phyloP scores from a whole-genome alignment of 2,113 vertebrate genomes.

The Empidonax traillii region DNA sequence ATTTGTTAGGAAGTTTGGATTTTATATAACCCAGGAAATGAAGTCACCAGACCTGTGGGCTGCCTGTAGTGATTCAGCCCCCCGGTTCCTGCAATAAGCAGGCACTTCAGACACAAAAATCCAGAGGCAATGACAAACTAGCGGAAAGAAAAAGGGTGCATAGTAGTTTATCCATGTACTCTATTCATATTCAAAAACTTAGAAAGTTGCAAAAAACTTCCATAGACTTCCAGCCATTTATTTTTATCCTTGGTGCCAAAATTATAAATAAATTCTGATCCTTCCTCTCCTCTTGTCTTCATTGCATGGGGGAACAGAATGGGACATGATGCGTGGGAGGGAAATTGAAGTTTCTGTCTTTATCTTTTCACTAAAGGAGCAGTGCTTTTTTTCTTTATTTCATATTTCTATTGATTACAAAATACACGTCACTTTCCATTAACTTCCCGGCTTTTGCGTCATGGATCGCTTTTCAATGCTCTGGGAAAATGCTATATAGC shows the following conservation, averaged over 20 bases:
- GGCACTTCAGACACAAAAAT: neutral
- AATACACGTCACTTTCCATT: neutral
- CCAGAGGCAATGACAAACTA: neutral
- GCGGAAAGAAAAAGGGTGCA: neutral
- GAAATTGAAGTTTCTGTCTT: neutral
- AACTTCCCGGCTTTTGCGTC: neutral
- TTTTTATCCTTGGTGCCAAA: neutral
- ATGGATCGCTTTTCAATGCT: neutral
- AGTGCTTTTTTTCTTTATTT: neutral
- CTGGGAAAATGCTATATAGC: neutral
- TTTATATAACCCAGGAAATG: constrained; percentile 61
- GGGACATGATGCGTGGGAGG: fast-evolving
- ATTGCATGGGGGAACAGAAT: neutral
- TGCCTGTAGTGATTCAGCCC: neutral
- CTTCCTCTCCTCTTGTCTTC: neutral
- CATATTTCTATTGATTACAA: neutral
- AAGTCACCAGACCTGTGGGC: constrained; percentile 41
- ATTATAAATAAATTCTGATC: neutral
- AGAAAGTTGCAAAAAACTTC: neutral
- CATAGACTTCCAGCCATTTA: neutral
- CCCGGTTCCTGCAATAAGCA: constrained; percentile 5
- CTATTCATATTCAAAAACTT: neutral
- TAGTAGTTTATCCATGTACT: neutral
- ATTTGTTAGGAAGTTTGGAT: constrained; percentile 51
- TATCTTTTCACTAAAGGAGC: neutral